Evolutionary conservation across 2,113 vertebrate species (phyloP).

Genomic region (Lophura nycthemera): DNA sequence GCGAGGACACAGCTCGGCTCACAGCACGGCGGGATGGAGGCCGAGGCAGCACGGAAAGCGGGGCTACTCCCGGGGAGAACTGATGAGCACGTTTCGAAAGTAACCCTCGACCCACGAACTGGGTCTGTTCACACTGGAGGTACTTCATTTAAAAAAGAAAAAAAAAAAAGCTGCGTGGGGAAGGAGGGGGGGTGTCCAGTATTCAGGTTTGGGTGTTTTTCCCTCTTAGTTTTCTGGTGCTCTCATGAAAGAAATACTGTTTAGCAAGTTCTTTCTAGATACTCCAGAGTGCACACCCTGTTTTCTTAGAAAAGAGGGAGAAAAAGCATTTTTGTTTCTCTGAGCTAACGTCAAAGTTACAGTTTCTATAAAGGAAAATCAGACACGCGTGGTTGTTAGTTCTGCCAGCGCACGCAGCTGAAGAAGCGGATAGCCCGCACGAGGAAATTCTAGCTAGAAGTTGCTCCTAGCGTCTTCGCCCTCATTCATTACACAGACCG

Average conservation of each 20-base stretch:
- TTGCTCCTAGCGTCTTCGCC: not conserved
- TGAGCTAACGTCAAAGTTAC: not conserved
- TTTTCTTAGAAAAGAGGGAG: not conserved
- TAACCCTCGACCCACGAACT: accelerated
- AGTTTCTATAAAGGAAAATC: not conserved
- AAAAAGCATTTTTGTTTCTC: accelerated
- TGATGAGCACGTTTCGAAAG: accelerated
- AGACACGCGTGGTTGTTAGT: not conserved
- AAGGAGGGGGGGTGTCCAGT: too few relatives aligned
- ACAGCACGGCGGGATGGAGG: not conserved
- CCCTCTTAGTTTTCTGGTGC: not conserved
- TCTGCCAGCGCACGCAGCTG: not conserved
- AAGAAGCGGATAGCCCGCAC: not conserved
- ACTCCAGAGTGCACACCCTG: not conserved
- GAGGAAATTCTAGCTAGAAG: not conserved
- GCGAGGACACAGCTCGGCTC: too few relatives aligned
- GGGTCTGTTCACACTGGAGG: not conserved
- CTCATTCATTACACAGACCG: not conserved
- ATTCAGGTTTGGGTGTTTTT: not conserved
- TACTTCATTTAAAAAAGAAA: accelerated
- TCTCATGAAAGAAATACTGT: not conserved
- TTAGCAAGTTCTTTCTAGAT: not conserved
- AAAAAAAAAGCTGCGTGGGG: not conserved
- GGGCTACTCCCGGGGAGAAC: accelerated
- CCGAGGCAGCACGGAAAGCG: accelerated